Percentiles rank a stretch among this genome's conserved stretches.
Conservation (phyloP, 2,888 invertebrate genomes). For the Papilio gigon region DNA sequence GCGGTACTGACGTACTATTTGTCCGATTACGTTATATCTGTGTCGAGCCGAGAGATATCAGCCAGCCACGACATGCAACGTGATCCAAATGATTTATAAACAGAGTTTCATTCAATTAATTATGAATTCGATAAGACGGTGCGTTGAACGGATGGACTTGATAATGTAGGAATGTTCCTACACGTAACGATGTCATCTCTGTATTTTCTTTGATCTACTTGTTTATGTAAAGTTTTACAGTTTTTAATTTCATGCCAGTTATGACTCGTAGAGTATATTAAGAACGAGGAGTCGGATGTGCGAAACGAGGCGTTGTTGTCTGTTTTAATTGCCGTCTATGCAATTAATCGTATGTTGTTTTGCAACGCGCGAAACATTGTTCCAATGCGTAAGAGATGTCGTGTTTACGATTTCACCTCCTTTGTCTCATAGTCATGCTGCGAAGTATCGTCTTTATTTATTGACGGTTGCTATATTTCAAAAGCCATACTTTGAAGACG, state of each 20-base stretch:
- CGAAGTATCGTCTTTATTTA: constrained; percentile 58
- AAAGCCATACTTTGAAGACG: constrained; percentile 53
- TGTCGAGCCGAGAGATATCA: constrained; percentile 48
- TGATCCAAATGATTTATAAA: constrained; percentile 57
- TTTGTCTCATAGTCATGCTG: constrained; percentile 45
- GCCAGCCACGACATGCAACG: constrained; percentile 48
- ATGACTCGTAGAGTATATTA: not conserved
- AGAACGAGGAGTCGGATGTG: not conserved
- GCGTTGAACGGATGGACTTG: constrained; percentile 56
- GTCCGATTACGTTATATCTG: constrained; percentile 24
- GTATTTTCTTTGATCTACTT: constrained; percentile 48
- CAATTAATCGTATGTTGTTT: constrained; percentile 18
- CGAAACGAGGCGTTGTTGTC: constrained; percentile 8
- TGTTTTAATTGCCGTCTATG: constrained; percentile 10
- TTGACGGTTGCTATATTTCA: constrained; percentile 64
- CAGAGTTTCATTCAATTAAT: constrained; percentile 59
- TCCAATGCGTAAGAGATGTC: constrained; percentile 21
- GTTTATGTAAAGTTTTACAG: not conserved
- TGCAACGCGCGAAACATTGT: constrained; percentile 18
- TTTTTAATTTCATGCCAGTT: not conserved
- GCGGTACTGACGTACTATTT: constrained; percentile 14
- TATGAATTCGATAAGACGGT: constrained; percentile 55
- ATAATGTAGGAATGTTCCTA: constrained; percentile 54
- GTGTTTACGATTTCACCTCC: constrained; percentile 41
- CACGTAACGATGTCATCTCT: constrained; percentile 55